Evolutionary conservation across 2,113 vertebrate genomes (phyloP), one percentile per base, ranked within the genome.

Genomic region (Thomomys bottae): DNA sequence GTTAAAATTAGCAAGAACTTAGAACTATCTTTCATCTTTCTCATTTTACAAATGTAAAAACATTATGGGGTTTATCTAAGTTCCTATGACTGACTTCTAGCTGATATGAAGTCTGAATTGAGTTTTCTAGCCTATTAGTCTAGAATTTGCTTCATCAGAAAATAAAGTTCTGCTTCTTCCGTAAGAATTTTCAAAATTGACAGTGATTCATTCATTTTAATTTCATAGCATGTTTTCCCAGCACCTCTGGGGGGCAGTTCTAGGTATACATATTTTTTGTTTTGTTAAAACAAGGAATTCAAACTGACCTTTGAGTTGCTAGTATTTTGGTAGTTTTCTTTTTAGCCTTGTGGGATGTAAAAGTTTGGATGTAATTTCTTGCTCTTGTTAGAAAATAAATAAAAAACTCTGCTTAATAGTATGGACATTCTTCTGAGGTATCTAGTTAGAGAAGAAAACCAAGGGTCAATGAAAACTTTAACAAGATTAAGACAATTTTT

Each of bases 21-120:
- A 81, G 67, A 87, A 84, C 83, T 54, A 42, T 70, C 34, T 90
- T 93, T 84, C 36, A 88, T 81, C 30, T 87, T 93, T 75, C 30
- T 90, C 34, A 81, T 59, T 96, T 96, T 93, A 75, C 32, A 73
- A 94, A 81, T 82, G 81, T 94, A 85, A 88, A 34, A 87, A 24
- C 9, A 30, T 75, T 66, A 38, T 24, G 30, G 68, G 36, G 70
- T 91, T 94, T 90, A 49, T 20, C 17, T 4, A 63, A 40, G 45
- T 40, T 17, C 20, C 63, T 28, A 18, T 20, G 38, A 23, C 63
- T 64, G 81, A 32, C 26, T 40, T 49, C 12, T 45, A 21, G 57
- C 40, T 81, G 30, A 89, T 26, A 49, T 89, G 81, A 42, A 49
- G 80, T 12, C 28, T 1, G 57, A 59, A 84, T 3, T 40, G 23